These are phyloP conservation scores for Alca torda DNA, from an alignment of 2,797 vertebrate species.

Conservation along the genomic window DNA sequence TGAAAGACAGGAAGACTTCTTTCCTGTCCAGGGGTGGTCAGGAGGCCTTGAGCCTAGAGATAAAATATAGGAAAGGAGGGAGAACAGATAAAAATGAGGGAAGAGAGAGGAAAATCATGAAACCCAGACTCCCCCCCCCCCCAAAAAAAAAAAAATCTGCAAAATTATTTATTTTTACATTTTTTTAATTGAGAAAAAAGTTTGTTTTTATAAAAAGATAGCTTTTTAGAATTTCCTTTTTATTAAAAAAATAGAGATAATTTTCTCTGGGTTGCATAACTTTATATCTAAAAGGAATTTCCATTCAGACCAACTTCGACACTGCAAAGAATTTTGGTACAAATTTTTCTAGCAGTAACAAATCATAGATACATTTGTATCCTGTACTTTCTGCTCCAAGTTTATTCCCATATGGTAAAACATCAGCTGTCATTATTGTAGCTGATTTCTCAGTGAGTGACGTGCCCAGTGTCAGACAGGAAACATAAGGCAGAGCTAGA, in stretches of 20 bases:
- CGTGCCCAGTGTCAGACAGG: neutral
- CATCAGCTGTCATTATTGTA: neutral
- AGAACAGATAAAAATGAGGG: neutral
- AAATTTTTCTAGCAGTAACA: neutral
- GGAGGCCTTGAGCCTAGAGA: neutral
- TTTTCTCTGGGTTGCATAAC: neutral
- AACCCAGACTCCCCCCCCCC: accelerated
- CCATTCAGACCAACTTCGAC: neutral
- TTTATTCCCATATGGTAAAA: neutral
- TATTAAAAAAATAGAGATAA: neutral
- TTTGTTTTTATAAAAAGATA: neutral
- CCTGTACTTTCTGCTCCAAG: neutral
- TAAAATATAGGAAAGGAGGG: neutral
- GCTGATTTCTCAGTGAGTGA: neutral
- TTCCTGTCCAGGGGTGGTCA: neutral
- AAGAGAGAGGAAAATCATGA: neutral
- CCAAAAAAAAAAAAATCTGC: neutral
- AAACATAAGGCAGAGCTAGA: neutral
- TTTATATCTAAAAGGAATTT: neutral
- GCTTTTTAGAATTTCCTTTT: neutral
- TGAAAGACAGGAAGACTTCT: neutral
- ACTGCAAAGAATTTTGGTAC: neutral
- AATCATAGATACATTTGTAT: neutral
- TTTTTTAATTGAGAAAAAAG: neutral
- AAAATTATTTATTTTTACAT: neutral